Base-by-base conservation (phyloP, 2,113 vertebrate genomes). In the Poicephalus gulielmi region DNA sequence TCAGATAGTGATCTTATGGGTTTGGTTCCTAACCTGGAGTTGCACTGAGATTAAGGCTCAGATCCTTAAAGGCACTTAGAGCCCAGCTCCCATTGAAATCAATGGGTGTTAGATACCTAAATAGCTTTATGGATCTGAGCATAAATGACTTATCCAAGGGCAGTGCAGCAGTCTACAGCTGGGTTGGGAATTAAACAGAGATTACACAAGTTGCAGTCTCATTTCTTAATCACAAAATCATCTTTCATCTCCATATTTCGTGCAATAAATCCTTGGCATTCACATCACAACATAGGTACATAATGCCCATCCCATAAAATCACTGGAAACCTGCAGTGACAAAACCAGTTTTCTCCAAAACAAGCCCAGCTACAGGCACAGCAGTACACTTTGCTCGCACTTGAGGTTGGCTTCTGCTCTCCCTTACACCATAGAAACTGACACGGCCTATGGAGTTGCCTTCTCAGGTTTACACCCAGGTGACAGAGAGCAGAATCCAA, bases 81-180 rank as follows among this genome's bases (percentile, higher is more conserved):
- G 33, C 18, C 87, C 44, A 84, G 24, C n/a, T 91, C 84, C 70
- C 74, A 83, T 76, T 87, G 74, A 95, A 95, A 96, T 95, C 93
- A 95, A 95, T 92, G 94, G 74, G 78, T 76, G 70, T 92, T 94
- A 95, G 86, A 85, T 91, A 85, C 70, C 62, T 94, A 94, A 95
- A 97, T 90, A 95, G 89, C 62, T 96, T 95, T 96, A 96, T 95
- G 91, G 91, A 94, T 95, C 84, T 11, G 6, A 89, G 52, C 55
- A 76, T 85, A 95, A 95, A 90, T 91, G 88, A 95, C 89, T 91
- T 92, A 87, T 83, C 78, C 78, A 92, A 95, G 93, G 89, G 37
- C 91, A 95, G 43, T 87, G 39, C 44, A 73, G 52, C 87, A 91
- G 73, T 77, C 93, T 92, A 87, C 86, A 87, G 35, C 87, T 79